phyloP scores from a whole-genome alignment of 2,797 vertebrate genomes.

The Cirrhinus molitorella region DNA sequence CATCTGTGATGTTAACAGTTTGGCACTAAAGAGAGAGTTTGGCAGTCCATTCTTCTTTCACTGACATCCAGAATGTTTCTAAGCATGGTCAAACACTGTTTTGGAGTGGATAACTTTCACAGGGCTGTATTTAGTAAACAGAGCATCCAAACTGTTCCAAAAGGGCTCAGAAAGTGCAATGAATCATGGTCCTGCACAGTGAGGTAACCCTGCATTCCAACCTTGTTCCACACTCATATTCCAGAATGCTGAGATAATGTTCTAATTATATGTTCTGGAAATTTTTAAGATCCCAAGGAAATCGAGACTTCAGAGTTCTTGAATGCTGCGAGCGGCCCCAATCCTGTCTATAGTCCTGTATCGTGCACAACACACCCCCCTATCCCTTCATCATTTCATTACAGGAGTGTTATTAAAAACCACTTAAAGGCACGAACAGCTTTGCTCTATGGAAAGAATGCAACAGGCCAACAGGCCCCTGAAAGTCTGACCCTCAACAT shows the following conservation, averaged over 20 bases:
- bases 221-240: constrained; percentile 53
- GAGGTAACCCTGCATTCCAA: constrained; percentile 53
- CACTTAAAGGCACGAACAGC: constrained; percentile 70
- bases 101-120: neutral
- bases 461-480: constrained; percentile 60
- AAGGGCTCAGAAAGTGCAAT: constrained; percentile 16
- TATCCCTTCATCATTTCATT: constrained; percentile 73
- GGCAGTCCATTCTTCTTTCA: constrained; percentile 5
- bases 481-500: constrained; percentile 67
- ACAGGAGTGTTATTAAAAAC: constrained; percentile 77
- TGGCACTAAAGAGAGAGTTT: constrained; percentile 8
- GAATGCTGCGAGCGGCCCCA: neutral
- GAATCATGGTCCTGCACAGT: constrained; percentile 35
- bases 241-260: constrained; percentile 57
- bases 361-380: constrained; percentile 36
- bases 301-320: constrained; percentile 36
- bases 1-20: constrained; percentile 25
- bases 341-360: neutral
- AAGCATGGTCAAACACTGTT: constrained; percentile 23
- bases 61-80: constrained; percentile 40
- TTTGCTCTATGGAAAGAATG: constrained; percentile 72
- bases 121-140: constrained; percentile 46
- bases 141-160: constrained; percentile 23
- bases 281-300: constrained; percentile 44
- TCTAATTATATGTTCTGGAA: constrained; percentile 55